A percentile compares a stretch with the other conserved stretches of the same genome.
Evolutionary conservation across 1,140 invertebrate species (phyloP).

Genomic region (Drosophila mojavensis): DNA sequence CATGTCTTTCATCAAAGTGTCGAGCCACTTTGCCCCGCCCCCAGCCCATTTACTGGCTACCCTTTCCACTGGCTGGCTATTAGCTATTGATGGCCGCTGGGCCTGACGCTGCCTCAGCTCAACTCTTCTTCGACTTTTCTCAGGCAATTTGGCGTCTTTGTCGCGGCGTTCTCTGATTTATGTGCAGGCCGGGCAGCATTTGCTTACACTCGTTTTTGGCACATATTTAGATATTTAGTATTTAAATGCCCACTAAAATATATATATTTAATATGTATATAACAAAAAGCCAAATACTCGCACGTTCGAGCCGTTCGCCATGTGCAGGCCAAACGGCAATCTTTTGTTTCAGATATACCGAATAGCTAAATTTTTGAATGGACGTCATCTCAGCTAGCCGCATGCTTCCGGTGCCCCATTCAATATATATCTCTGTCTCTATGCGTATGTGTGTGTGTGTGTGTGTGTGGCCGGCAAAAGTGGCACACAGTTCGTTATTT

Average conservation of each 20-base stretch:
- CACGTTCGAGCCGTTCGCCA: conserved; percentile 7
- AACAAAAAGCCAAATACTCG: conserved; percentile 13
- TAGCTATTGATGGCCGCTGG: conserved; percentile 48
- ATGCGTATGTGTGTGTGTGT: neutral
- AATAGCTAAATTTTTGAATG: conserved; percentile 55
- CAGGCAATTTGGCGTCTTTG: conserved; percentile 63
- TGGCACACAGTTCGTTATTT: conserved; percentile 76
- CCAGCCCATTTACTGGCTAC: neutral
- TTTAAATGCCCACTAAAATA: conserved; percentile 45
- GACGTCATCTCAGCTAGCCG: conserved; percentile 64
- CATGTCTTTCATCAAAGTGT: conserved; percentile 81
- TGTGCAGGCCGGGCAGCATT: conserved; percentile 38
- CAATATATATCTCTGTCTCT: neutral
- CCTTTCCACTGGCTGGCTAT: conserved; percentile 20
- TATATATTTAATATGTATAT: neutral
- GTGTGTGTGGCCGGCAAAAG: conserved; percentile 58
- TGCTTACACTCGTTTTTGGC: conserved; percentile 52
- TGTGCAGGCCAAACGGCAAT: conserved; percentile 26
- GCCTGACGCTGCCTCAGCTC: conserved; percentile 10
- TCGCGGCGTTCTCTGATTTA: conserved; percentile 67
- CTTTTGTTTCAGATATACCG: conserved; percentile 14
- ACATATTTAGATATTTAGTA: conserved; percentile 63
- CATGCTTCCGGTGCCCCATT: conserved; percentile 64
- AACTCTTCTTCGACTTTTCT: conserved; percentile 22
- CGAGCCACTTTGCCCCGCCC: conserved; percentile 65